Base-by-base conservation (phyloP, 2,888 invertebrate species). In the Phaonia tiefii region DNA sequence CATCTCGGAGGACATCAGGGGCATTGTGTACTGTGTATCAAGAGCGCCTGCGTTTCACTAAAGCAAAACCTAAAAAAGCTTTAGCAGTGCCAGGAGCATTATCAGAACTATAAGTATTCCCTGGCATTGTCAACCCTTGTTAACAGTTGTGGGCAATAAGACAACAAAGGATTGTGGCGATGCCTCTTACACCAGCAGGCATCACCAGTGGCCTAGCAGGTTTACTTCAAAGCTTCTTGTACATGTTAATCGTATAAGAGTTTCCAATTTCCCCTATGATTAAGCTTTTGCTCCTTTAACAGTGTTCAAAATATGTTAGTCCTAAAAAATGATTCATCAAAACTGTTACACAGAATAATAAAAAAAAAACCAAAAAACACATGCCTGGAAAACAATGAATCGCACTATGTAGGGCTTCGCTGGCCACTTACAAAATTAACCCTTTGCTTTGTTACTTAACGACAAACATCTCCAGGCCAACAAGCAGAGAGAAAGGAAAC, bases 251-350 rank as follows among this genome's bases (percentile, higher is more conserved):
- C 1, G 73, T 81, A 81, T 81, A 75, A 81, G 81, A 81, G 75
- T 72, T 67, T 20, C 2, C 1, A 1, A 31, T 69, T 81, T 75
- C 81, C 56, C 78, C 67, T 81, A 20, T 20, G 1, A 0, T 13
- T 5, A 39, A 67, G 31, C 37, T 17, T 67, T 75, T 51, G 51
- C 8, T 60, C 15, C 17, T 60, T 20, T 22, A 44, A 42, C 44
- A 44, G 22, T 1, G 44, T 10, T 0, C 46, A n/a, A 8, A 54
- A 31, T 31, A 31, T 31, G 31, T 31, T 7, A 54, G 25, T n/a
- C 42, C 71, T 67, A 26, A 1, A 51, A 75, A 37, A 63, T 75
- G 75, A 81, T 63, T 81, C 78, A 81, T 78, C 75, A 60, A 75
- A 63, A 51, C 51, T 63, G 42, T 22, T 63, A 63, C 63, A 39